phyloP scores from a whole-genome alignment of 2,113 vertebrate genomes.

The Menidia beryllina region DNA sequence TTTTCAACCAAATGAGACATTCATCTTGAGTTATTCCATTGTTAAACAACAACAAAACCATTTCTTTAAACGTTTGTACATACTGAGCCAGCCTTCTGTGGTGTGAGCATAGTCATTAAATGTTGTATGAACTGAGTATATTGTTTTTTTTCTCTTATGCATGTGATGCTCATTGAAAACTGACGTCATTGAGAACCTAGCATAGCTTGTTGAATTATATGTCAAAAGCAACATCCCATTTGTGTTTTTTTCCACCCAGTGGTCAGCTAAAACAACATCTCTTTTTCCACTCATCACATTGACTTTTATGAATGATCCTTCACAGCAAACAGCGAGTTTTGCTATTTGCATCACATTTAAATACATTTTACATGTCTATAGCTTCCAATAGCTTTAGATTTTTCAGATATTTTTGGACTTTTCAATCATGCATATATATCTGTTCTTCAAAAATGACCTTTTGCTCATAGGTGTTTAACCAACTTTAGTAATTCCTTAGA shows the following conservation, averaged over 20 bases:
- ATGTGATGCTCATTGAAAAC: not conserved
- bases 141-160: not conserved
- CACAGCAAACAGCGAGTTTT: not conserved
- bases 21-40: too few species aligned
- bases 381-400: not conserved
- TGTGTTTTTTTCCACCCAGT: not conserved
- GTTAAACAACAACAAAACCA: too few species aligned
- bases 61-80: not conserved
- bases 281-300: not conserved
- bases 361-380: not conserved
- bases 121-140: not conserved
- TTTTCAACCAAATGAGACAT: not conserved
- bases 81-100: not conserved
- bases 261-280: constrained; percentile 1
- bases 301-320: not conserved
- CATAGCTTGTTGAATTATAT: not conserved
- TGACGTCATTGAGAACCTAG: not conserved
- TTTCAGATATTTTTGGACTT: not conserved
- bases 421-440: not conserved
- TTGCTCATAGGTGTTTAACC: too few species aligned
- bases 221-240: constrained; percentile 8
- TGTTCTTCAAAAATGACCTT: too few species aligned
- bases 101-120: not conserved
- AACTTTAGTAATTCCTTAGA: too few species aligned
- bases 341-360: constrained; percentile 31